Evolutionary conservation across 2,797 vertebrate genomes (phyloP).

Genomic region (Sternarchorhynchus goeldii): DNA sequence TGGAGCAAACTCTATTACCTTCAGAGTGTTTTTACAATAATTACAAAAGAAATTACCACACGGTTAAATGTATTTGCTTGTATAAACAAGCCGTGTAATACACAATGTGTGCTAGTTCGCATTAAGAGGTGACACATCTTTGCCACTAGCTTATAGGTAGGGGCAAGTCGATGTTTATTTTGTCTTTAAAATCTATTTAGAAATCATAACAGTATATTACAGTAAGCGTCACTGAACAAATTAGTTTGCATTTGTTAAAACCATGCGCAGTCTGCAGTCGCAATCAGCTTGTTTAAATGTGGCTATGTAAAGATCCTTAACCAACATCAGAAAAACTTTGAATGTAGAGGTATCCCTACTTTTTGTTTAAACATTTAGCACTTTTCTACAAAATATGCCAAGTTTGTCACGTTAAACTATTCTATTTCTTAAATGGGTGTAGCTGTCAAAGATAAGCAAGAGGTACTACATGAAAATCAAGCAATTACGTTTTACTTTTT

Average conservation of each 20-base stretch:
- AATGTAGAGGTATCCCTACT: not conserved
- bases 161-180: not conserved
- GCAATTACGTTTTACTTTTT: no score
- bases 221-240: no score
- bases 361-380: not conserved
- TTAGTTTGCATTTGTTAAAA: no score
- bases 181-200: not conserved
- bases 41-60: constrained; percentile 27
- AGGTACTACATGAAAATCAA: no score
- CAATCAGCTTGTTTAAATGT: no score
- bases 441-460: no score
- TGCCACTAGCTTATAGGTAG: not conserved
- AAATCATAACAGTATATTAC: not conserved
- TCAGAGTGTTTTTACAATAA: constrained; percentile 6
- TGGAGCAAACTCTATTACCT: constrained; percentile 11
- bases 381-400: no score
- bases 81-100: constrained; percentile 4
- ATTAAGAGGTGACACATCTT: not conserved
- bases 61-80: not conserved
- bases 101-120: not conserved
- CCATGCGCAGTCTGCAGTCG: no score
- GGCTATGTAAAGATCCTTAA: no score
- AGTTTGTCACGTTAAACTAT: no score
- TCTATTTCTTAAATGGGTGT: no score
- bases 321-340: not conserved